A percentile compares a stretch with the other conserved stretches of the same genome.
Conservation (phyloP, 2,888 invertebrate genomes). For the Sepiola atlantica region DNA sequence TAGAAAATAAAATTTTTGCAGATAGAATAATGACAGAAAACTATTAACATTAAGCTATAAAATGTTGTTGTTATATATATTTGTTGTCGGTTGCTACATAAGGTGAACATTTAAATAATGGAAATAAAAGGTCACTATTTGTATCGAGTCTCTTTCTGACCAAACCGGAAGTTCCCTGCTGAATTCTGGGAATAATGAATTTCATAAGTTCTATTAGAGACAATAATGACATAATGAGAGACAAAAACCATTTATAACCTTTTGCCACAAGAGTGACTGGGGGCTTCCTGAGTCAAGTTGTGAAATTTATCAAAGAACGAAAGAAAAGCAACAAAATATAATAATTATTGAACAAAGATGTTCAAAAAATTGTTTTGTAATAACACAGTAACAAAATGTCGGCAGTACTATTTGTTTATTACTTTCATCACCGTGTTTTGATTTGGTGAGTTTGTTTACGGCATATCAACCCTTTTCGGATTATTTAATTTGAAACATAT, state of each 20-base stretch:
- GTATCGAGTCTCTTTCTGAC: not conserved
- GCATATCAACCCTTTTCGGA: too few species aligned
- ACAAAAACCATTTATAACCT: conserved; percentile 17
- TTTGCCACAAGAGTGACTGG: conserved; percentile 14
- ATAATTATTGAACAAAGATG: too few species aligned
- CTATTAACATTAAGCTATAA: not conserved
- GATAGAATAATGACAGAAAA: not conserved
- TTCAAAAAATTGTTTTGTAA: conserved; percentile 12
- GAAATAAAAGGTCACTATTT: not conserved
- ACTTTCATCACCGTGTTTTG: not conserved
- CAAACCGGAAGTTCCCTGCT: not conserved
- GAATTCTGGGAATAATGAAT: conserved; percentile 13
- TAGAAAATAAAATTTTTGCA: not conserved
- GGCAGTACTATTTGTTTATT: not conserved
- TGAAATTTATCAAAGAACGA: not conserved
- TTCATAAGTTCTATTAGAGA: conserved; percentile 32
- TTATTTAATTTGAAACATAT: too few species aligned
- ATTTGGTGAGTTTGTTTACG: not conserved
- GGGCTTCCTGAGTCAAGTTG: not conserved
- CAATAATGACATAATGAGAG: not conserved
- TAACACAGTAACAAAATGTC: not conserved
- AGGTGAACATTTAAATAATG: not conserved
- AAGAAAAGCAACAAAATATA: too few species aligned
- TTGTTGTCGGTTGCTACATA: not conserved
- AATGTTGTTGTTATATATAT: not conserved